Percentiles rank a stretch among this genome's conserved stretches.
These are phyloP conservation scores for Lonchura striata DNA, from an alignment of 2,113 vertebrate genomes.

Conservation along the genomic window DNA sequence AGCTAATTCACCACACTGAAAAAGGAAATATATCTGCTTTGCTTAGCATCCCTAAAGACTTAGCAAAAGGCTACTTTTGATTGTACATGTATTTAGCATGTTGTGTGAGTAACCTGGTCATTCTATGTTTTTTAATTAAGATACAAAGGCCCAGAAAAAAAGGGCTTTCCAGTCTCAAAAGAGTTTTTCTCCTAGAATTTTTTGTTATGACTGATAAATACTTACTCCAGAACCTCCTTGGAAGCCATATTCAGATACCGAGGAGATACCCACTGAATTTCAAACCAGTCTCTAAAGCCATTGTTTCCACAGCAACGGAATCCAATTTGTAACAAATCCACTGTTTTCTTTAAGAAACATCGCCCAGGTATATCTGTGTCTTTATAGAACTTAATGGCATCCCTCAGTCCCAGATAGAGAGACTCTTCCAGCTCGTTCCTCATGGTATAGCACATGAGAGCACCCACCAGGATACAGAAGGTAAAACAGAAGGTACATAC, in stretches of 20 bases:
- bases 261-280: conserved; percentile 86
- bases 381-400: conserved; percentile 84
- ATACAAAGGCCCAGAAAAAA: not conserved
- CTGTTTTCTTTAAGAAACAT: conserved; percentile 85
- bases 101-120: not conserved
- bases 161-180: not conserved
- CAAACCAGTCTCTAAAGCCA: conserved; percentile 87
- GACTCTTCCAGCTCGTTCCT: conserved; percentile 81
- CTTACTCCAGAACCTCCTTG: conserved; percentile 85
- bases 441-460: conserved; percentile 86
- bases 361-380: conserved; percentile 86
- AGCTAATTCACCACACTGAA: not conserved
- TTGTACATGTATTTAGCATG: not conserved
- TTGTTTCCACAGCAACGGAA: conserved; percentile 87
- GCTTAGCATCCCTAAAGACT: not conserved
- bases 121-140: not conserved
- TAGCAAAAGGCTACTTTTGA: not conserved
- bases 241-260: conserved; percentile 86
- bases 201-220: conserved; percentile 13
- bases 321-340: conserved; percentile 84
- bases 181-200: not conserved
- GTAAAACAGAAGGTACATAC: conserved; percentile 87
- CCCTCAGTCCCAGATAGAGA: conserved; percentile 77
- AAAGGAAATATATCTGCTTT: not conserved
- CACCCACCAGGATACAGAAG: conserved; percentile 84